Percentiles rank a stretch among this genome's conserved stretches.
phyloP scores from a whole-genome alignment of 2,888 invertebrate species.

The Noctua janthina region DNA sequence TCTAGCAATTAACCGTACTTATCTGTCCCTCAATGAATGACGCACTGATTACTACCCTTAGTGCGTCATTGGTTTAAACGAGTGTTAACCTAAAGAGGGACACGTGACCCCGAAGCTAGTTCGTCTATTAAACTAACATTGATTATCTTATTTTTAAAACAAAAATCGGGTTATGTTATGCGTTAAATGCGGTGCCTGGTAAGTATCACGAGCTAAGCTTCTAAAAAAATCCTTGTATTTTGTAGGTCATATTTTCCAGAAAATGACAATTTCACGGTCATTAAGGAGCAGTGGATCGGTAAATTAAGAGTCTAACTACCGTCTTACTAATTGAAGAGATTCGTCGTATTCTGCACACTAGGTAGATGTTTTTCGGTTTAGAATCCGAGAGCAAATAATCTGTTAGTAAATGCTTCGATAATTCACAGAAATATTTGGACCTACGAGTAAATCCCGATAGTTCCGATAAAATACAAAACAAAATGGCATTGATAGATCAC shows the following conservation, averaged over 20 bases:
- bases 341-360: background rate
- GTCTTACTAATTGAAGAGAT: background rate
- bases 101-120: background rate
- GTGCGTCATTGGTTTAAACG: constrained; percentile 29
- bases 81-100: background rate
- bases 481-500: background rate
- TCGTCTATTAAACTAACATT: background rate
- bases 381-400: background rate
- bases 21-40: constrained; percentile 22
- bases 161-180: background rate
- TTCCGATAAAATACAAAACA: background rate
- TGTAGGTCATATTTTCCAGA: background rate
- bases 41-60: constrained; percentile 32
- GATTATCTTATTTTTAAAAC: background rate
- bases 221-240: background rate
- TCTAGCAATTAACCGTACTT: constrained; percentile 22
- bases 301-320: background rate
- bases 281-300: background rate
- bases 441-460: background rate
- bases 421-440: no score
- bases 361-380: background rate
- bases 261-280: background rate
- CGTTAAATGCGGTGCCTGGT: background rate
- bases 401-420: background rate
- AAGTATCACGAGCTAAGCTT: background rate